These are phyloP conservation scores for Azemiops feae DNA, from an alignment of 2,113 vertebrate species.

Conservation along the genomic window DNA sequence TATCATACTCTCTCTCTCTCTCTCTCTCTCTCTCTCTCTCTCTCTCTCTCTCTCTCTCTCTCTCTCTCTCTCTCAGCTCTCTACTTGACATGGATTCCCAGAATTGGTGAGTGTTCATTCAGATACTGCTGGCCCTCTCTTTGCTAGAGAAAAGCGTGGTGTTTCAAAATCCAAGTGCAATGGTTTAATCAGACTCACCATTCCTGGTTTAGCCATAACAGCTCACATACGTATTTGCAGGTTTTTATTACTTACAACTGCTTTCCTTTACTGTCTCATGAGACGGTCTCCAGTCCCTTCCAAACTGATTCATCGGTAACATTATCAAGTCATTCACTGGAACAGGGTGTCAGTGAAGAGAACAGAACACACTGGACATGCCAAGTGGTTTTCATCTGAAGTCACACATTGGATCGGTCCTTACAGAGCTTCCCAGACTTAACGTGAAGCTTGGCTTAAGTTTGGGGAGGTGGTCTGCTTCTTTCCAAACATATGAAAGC, in stretches of 20 bases:
- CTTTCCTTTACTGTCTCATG: background rate
- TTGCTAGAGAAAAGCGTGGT: background rate
- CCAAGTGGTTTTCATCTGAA: background rate
- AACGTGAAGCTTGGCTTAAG: background rate
- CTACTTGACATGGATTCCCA: background rate
- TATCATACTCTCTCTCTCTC: too few species aligned
- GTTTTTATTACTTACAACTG: background rate
- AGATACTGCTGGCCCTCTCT: background rate
- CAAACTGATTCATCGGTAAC: background rate
- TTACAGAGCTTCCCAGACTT: background rate
- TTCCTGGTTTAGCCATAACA: background rate
- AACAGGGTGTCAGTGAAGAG: background rate
- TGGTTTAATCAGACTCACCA: background rate
- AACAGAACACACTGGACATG: background rate
- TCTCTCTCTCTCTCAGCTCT: background rate
- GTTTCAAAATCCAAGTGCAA: background rate
- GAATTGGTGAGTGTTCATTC: background rate
- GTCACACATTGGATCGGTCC: background rate
- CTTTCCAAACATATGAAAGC: background rate
- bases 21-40: too few species aligned
- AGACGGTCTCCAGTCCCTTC: background rate
- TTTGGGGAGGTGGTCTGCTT: background rate
- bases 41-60: too few species aligned
- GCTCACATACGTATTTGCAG: background rate
- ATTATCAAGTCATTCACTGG: background rate